Evolutionary conservation across 2,113 vertebrate species (phyloP).

Genomic region (Oncorhynchus mykiss): DNA sequence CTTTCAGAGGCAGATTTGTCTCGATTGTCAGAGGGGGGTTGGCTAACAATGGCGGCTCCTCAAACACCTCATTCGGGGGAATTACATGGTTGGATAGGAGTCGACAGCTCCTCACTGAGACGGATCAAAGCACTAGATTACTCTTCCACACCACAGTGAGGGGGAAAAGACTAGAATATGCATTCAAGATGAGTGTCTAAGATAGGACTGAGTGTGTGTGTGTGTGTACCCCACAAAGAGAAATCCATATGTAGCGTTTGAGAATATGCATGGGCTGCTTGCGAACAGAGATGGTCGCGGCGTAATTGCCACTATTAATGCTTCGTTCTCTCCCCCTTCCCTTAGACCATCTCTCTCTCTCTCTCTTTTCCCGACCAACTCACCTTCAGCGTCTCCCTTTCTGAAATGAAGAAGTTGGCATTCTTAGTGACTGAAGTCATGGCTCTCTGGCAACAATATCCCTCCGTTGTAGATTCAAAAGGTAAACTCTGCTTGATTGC

Average conservation of each 20-base stretch:
- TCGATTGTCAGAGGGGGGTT: conserved; percentile 23
- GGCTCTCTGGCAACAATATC: conserved; percentile 53
- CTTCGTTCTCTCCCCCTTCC: not conserved
- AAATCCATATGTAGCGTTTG: not conserved
- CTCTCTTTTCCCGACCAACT: not conserved
- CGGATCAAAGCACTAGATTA: conserved; percentile 41
- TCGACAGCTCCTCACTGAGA: conserved; percentile 40
- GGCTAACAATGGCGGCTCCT: conserved; percentile 42
- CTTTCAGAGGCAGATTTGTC: conserved; percentile 47
- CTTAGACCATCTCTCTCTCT: not conserved
- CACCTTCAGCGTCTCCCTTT: conserved; percentile 32
- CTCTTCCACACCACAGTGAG: conserved; percentile 20
- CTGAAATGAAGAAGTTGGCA: conserved; percentile 55
- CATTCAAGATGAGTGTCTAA: conserved; percentile 7
- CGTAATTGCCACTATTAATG: conserved; percentile 26
- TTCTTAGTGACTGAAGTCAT: conserved; percentile 51
- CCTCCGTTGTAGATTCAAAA: conserved; percentile 47
- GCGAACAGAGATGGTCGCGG: conserved; percentile 14
- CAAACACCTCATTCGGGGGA: conserved; percentile 34
- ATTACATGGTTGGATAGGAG: conserved; percentile 37
- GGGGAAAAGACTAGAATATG: not conserved
- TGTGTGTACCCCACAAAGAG: not conserved
- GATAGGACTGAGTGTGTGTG: not conserved
- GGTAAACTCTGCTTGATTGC: conserved; percentile 20
- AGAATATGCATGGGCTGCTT: not conserved